These are phyloP conservation scores for Pilophorus perplexus DNA, from an alignment of 2,888 invertebrate genomes.

Conservation along the genomic window DNA sequence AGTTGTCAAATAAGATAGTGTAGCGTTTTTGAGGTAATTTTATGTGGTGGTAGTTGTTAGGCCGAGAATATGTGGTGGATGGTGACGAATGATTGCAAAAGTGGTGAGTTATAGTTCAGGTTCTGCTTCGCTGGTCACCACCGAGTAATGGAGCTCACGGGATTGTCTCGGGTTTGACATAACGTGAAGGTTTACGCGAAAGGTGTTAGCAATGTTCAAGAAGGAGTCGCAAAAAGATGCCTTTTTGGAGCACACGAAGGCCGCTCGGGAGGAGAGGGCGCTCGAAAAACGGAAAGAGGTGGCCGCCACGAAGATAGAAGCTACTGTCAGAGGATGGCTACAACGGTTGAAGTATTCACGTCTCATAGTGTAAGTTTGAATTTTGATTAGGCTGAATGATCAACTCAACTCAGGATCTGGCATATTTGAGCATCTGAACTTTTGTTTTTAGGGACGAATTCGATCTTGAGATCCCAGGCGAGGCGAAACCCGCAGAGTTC, in stretches of 20 bases:
- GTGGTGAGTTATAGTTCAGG: too few relatives aligned
- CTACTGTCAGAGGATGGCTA: slow-evolving; percentile 73
- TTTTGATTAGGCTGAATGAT: not conserved
- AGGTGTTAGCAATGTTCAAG: slow-evolving; percentile 66
- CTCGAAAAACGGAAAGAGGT: slow-evolving; percentile 75
- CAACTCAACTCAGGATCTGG: not conserved
- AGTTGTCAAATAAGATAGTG: too few relatives aligned
- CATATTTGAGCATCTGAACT: not conserved
- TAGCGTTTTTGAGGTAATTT: too few relatives aligned
- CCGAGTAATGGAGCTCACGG: too few relatives aligned
- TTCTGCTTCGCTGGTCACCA: too few relatives aligned
- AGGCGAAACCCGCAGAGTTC: slow-evolving; percentile 59
- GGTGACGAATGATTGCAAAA: too few relatives aligned
- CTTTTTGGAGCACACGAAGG: slow-evolving; percentile 87
- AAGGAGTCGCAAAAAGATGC: slow-evolving; percentile 67
- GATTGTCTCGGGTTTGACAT: too few relatives aligned
- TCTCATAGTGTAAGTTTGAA: slow-evolving; percentile 65
- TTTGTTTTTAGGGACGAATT: slow-evolving; percentile 66
- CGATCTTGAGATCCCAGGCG: slow-evolving; percentile 65
- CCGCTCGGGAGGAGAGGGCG: slow-evolving; percentile 84
- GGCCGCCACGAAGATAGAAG: slow-evolving; percentile 72
- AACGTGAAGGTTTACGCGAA: too few relatives aligned
- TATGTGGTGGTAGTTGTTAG: too few relatives aligned
- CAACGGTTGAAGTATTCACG: slow-evolving; percentile 63
- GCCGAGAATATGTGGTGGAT: too few relatives aligned